Evolutionary conservation across 2,888 invertebrate genomes (phyloP), one percentile per base, ranked within the genome.

Genomic region (Netelia melanura): DNA sequence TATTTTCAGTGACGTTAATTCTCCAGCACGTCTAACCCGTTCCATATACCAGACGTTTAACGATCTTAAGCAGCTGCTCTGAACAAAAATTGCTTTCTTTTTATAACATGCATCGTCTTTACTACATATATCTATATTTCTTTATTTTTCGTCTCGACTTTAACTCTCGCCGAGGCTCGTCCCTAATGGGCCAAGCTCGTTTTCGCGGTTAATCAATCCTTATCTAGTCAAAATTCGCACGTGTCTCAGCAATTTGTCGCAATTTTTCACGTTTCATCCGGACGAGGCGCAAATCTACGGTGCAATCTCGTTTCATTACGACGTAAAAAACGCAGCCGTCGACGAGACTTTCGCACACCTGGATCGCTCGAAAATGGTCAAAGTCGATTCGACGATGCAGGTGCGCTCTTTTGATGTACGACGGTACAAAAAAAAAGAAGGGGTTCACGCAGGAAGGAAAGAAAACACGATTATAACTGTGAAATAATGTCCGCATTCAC

Each of bases 1-100:
- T 84, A 84, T 84, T 84, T 84, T 76, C 25, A 75, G 80, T 76
- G 71, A 80, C 76, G 67, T 84, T 84, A 71, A 84, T 80, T 72
- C 71, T 72, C 67, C 52, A 23, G 71, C 75, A 62, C 48, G 83
- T n/a, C 43, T 52, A 5, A n/a, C 30, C 11, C 62, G 11, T 38
- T 38, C 38, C 61, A 52, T 61, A 10, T 14, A 17, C 56, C 65
- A 38, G 58, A 58, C 58, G 65, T 67, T 72, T 76, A 84, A 80
- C 80, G 80, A 80, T 84, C 71, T 25, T 84, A 71, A 80, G 80
- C 84, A 84, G 84, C 84, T 84, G 84, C 61, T 52, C 56, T 17
- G 43, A 17, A 23, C 38, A 74, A 62, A 38, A 54, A 70, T 67
- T 58, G 44, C 17, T 17, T 70, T 65, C 65, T 54, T 54, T 76